Evolutionary conservation across 2,888 invertebrate species (phyloP), one percentile per base, ranked within the genome.

Genomic region (Craniophora ligustri): DNA sequence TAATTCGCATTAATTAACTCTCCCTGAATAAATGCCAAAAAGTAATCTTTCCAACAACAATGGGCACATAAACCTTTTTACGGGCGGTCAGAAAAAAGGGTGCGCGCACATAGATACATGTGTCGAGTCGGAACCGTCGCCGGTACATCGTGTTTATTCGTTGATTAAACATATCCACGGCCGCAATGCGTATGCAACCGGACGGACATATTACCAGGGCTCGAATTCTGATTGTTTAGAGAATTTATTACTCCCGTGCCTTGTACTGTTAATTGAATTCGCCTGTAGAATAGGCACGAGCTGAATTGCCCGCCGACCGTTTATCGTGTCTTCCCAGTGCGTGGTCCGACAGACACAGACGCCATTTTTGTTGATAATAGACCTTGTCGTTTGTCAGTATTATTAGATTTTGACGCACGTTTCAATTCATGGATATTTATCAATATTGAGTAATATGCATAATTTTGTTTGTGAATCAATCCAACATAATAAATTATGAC

Each of bases 141-240:
- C 78, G 80, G 64, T 85, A 89, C 87, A 85, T 65, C 84, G 79
- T 89, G 89, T 90, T 89, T 87, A 89, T 86, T 80, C 91, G 88
- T 92, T 92, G 92, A 92, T 92, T 92, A 92, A 92, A 91, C 91
- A 85, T 82, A 81, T 85, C 84, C 84, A 83, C 82, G 85, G 86
- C 91, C 91, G 91, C 92, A 91, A 82, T 92, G 92, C 92, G 92
- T 89, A 91, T 91, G 92, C 91, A 92, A 85, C 83, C 87, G 87
- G 85, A 88, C 91, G 88, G 87, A 92, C 92, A 91, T 92, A 92
- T 92, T 91, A 92, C 90, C 90, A 87, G 85, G 89, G 83, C 91
- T 92, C 92, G 91, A 92, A 92, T 92, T 92, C 91, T 92, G 92
- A 92, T 92, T 92, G 92, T 92, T 92, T 92, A 92, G 92, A 92